phyloP scores from a whole-genome alignment of 2,797 vertebrate species.

The Spondyliosoma cantharus region DNA sequence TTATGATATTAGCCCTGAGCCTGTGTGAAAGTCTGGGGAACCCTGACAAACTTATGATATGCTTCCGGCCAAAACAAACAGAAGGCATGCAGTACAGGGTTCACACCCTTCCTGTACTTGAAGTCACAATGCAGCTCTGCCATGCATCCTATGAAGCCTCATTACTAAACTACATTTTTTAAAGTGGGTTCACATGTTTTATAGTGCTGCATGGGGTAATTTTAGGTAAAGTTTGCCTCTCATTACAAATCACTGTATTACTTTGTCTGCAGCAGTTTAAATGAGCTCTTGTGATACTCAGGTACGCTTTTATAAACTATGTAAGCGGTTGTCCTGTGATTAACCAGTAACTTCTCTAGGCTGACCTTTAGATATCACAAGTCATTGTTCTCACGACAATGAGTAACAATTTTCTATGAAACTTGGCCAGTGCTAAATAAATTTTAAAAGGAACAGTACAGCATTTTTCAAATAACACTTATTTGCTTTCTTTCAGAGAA shows the following conservation, averaged over 20 bases:
- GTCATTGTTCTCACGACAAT: neutral
- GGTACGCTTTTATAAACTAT: neutral
- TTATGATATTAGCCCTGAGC: neutral
- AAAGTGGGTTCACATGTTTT: neutral
- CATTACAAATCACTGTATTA: neutral
- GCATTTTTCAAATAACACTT: neutral
- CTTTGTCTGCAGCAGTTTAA: neutral
- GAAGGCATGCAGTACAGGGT: conserved; percentile 41
- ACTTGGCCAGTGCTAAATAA: neutral
- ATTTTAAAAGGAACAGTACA: neutral
- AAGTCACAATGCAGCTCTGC: conserved; percentile 14
- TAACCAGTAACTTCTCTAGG: neutral
- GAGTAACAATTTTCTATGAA: neutral
- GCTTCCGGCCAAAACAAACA: conserved; percentile 46
- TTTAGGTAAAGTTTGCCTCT: neutral
- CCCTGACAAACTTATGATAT: neutral
- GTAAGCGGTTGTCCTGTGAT: neutral
- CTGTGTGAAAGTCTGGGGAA: neutral
- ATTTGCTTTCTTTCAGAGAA: neutral
- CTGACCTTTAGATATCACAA: neutral
- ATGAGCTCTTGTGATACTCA: neutral
- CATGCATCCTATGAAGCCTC: conserved; percentile 1
- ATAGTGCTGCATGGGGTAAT: neutral
- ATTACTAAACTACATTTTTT: neutral
- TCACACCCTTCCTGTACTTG: conserved; percentile 53